These are phyloP conservation scores for Melanchra persicariae DNA, from an alignment of 2,888 invertebrate genomes.

Conservation along the genomic window DNA sequence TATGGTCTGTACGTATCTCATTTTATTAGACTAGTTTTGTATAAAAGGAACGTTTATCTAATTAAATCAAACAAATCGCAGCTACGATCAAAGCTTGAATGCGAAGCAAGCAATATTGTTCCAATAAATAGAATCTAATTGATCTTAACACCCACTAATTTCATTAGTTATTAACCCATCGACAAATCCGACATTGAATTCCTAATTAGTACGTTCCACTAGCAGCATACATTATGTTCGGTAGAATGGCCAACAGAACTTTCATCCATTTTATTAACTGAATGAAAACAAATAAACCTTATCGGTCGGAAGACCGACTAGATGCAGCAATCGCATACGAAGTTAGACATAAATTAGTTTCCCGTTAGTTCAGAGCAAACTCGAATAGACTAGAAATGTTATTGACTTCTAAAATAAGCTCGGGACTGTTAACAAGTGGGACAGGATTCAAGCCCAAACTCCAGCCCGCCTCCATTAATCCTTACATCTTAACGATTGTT, in stretches of 20 bases:
- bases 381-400: slow-evolving; percentile 57
- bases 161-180: slow-evolving; percentile 7
- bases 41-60: no score
- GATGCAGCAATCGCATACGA: slow-evolving; percentile 49
- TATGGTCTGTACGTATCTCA: no score
- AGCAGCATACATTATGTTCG: slow-evolving; percentile 6
- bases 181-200: slow-evolving; percentile 9
- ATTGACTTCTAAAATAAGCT: slow-evolving; percentile 71
- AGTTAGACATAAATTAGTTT: slow-evolving; percentile 69
- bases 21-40: no score
- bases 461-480: slow-evolving; percentile 75
- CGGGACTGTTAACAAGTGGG: slow-evolving; percentile 67
- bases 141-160: background rate
- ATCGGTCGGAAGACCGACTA: slow-evolving; percentile 24
- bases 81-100: background rate
- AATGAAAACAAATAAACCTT: slow-evolving; percentile 52
- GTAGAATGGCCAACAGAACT: slow-evolving; percentile 10
- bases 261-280: slow-evolving; percentile 19
- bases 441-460: slow-evolving; percentile 65
- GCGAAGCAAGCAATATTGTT: background rate
- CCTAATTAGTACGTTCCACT: slow-evolving; percentile 31
- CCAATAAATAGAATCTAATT: slow-evolving; percentile 6
- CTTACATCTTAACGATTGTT: slow-evolving; percentile 82
- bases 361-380: slow-evolving; percentile 60
- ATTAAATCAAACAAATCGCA: no score